These are phyloP conservation scores for Copidosoma aretas DNA, from an alignment of 2,888 invertebrate species.

Conservation along the genomic window DNA sequence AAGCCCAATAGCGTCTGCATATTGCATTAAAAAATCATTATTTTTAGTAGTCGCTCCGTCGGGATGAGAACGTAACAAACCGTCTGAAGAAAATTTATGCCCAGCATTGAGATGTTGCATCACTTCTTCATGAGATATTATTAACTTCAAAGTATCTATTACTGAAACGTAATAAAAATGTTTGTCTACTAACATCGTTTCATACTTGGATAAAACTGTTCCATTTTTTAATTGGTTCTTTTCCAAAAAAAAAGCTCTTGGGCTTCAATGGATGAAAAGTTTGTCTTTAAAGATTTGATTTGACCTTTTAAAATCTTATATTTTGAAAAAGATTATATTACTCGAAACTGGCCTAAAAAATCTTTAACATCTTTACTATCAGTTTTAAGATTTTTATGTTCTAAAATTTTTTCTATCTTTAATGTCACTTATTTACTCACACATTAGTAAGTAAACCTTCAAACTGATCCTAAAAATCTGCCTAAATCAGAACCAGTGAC, in stretches of 20 bases:
- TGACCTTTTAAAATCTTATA: conserved; percentile 8
- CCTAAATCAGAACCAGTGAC: conserved; percentile 8
- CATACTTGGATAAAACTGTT: too few relatives aligned
- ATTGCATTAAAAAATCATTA: not conserved
- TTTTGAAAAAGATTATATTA: not conserved
- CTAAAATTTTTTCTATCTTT: not conserved
- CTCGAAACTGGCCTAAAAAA: conserved; percentile 9
- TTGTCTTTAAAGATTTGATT: conserved; percentile 9
- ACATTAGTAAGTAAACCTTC: not conserved
- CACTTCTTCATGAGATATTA: too few relatives aligned
- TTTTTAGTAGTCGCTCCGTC: not conserved
- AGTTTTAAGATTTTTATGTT: not conserved
- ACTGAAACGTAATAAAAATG: too few relatives aligned
- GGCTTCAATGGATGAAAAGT: not conserved
- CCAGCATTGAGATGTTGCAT: too few relatives aligned
- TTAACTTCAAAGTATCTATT: too few relatives aligned
- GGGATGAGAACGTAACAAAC: not conserved
- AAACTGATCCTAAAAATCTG: not conserved
- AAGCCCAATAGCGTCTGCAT: conserved; percentile 18
- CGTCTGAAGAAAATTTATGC: not conserved
- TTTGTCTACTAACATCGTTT: too few relatives aligned
- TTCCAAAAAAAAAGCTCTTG: not conserved
- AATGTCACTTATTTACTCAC: not conserved
- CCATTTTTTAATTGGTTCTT: not conserved
- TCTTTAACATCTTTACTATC: not conserved